Percentiles rank a stretch among this genome's conserved stretches.
Conservation (phyloP, 2,888 invertebrate genomes). For the Lycophotia porphyrea region DNA sequence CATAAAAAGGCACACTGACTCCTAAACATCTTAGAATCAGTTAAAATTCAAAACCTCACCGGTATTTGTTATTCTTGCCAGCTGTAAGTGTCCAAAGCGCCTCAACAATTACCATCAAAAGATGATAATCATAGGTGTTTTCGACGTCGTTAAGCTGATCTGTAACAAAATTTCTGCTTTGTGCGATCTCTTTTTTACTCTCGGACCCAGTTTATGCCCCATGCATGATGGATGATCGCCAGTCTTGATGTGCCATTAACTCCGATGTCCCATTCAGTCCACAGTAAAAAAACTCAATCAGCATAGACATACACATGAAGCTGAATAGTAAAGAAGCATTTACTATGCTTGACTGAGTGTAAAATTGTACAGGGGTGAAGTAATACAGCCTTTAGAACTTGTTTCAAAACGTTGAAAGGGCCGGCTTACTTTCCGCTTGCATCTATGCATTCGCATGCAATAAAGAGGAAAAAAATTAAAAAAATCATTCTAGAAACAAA, state of each 20-base stretch:
- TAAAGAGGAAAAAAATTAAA: conserved; percentile 57
- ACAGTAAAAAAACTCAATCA: conserved; percentile 71
- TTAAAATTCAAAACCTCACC: conserved; percentile 87
- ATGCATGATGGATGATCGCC: conserved; percentile 83
- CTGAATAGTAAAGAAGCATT: conserved; percentile 72
- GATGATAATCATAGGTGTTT: conserved; percentile 90
- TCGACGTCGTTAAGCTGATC: conserved; percentile 90
- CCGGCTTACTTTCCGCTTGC: conserved; percentile 73
- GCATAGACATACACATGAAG: conserved; percentile 82
- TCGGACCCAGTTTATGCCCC: conserved; percentile 79
- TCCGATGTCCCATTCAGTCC: conserved; percentile 73
- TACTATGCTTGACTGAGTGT: conserved; percentile 66
- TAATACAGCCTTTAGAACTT: conserved; percentile 75
- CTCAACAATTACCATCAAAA: conserved; percentile 89
- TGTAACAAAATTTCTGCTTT: conserved; percentile 89
- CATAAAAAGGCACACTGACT: conserved; percentile 81
- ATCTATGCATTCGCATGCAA: conserved; percentile 77
- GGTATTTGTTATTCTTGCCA: conserved; percentile 84
- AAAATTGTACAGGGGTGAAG: conserved; percentile 64
- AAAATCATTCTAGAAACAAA: conserved; percentile 74
- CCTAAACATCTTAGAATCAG: conserved; percentile 76
- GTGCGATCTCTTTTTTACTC: conserved; percentile 86
- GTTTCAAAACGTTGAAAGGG: conserved; percentile 72
- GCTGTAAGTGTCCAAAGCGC: conserved; percentile 88
- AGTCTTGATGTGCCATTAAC: conserved; percentile 69